These are phyloP conservation scores for Spatulosminthurus flaviceps DNA, from an alignment of 2,888 invertebrate species.

Conservation along the genomic window DNA sequence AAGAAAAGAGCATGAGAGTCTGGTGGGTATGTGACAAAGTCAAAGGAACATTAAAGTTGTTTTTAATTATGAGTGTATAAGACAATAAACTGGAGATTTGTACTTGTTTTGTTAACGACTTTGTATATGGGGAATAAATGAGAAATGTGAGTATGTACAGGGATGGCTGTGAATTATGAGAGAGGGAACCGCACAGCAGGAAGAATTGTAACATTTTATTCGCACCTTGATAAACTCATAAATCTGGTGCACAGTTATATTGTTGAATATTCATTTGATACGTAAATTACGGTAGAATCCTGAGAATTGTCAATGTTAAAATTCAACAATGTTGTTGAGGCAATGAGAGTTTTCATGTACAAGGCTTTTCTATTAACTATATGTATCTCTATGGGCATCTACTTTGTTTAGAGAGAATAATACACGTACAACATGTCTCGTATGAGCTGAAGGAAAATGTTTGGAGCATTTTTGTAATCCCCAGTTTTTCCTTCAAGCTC, in stretches of 20 bases:
- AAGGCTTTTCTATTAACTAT: too few species aligned
- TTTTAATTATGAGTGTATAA: not conserved
- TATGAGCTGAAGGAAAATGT: too few species aligned
- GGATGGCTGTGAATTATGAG: not conserved
- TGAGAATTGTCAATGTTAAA: not conserved
- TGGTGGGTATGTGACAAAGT: not conserved
- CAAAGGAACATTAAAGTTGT: not conserved
- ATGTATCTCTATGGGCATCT: too few species aligned
- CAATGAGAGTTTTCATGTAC: too few species aligned
- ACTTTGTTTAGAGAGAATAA: too few species aligned
- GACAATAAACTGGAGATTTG: not conserved
- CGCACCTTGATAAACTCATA: not conserved
- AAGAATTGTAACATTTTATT: slow-evolving; percentile 6
- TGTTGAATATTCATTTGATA: not conserved
- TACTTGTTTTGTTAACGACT: slow-evolving; percentile 2
- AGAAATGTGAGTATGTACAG: not conserved
- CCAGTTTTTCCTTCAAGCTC: too few species aligned
- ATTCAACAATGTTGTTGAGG: not conserved
- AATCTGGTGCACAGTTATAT: not conserved
- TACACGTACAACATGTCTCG: too few species aligned
- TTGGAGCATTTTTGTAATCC: too few species aligned
- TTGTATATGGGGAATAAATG: not conserved
- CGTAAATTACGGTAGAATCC: not conserved
- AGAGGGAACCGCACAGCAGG: not conserved
- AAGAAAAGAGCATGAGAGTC: not conserved